A percentile compares a stretch with the other conserved stretches of the same genome.
These are phyloP conservation scores for Drosophila neonasuta DNA, from an alignment of 2,888 invertebrate genomes.

Conservation along the genomic window DNA sequence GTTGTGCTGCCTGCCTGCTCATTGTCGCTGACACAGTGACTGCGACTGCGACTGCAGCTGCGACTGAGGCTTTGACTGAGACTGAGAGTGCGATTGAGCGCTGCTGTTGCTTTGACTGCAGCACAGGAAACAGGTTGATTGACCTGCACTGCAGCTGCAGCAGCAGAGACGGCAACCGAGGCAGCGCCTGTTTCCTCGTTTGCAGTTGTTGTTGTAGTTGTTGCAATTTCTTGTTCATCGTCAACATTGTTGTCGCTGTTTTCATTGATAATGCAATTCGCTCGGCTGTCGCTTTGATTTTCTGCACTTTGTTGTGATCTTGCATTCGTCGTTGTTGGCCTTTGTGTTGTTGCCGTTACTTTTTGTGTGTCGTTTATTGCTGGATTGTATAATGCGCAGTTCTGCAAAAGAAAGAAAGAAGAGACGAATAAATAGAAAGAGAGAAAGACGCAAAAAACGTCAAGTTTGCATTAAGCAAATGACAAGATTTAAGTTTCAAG, in stretches of 20 bases:
- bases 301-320: conserved; percentile 78
- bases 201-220: conserved; percentile 32
- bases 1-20: conserved; percentile 10
- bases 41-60: conserved; percentile 24
- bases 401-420: conserved; percentile 36
- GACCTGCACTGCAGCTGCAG: conserved; percentile 68
- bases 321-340: conserved; percentile 53
- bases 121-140: conserved; percentile 79
- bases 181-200: conserved; percentile 49
- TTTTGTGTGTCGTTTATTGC: conserved; percentile 52
- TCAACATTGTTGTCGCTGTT: conserved; percentile 39
- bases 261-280: conserved; percentile 75
- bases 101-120: conserved; percentile 24
- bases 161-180: conserved; percentile 38
- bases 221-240: conserved; percentile 40
- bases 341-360: conserved; percentile 32
- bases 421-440: conserved; percentile 9
- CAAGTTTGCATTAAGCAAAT: conserved; percentile 52
- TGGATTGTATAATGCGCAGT: conserved; percentile 63
- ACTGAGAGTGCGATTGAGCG: conserved; percentile 30
- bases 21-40: conserved; percentile 22
- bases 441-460: conserved; percentile 14
- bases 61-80: conserved; percentile 14
- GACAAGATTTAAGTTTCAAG: conserved; percentile 70
- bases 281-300: conserved; percentile 48